Base-by-base conservation (phyloP, 1,140 invertebrate genomes). In the Nylanderia fulva region DNA sequence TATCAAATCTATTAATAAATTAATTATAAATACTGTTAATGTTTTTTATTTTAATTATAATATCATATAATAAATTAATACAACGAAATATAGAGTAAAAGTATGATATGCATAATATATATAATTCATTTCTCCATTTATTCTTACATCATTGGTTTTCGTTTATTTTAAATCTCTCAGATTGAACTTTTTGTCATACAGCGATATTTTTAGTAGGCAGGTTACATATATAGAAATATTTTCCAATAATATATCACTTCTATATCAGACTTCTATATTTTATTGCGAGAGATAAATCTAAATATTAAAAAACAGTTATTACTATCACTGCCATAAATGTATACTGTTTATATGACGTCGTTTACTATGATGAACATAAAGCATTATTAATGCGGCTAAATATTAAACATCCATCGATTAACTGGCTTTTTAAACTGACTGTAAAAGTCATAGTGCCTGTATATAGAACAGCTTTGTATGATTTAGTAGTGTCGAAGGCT, bases 401-500 rank as follows among this genome's bases (percentile, higher is more conserved):
- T 79, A 56, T 54, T 13, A 54, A 21, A 18, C 5, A 18, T 24
- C 61, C 33, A 21, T 24, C 24, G 13, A 71, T 80, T 61, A 45
- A 56, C 8, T 21, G 15, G 18, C 24, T 29, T 82, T n/a, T n/a
- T 36, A 0, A 82, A 56, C 24, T 39, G 52, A 58, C 48, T 69
- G 48, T 21, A 42, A n/a, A 69, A 71, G 11, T 45, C 1, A 54
- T 5, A 66, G 42, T 54, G 36, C 8, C 52, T 36, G 15, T 58
- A 71, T 42, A 21, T 58, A 42, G 52, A 29, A 42, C 36, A 11
- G 15, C 48, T 21, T 56, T 21, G 33, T 15, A 27, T 82, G 66
- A 82, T 82, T 82, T 82, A 82, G 48, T 80, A 21, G 36, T n/a
- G 77, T 69, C n/a, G 39, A 48, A 64, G 24, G 60, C 13, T 48